Percentiles rank a stretch among this genome's conserved stretches.
Evolutionary conservation across 2,888 invertebrate species (phyloP).

Genomic region (Pyrrhosoma nymphula): DNA sequence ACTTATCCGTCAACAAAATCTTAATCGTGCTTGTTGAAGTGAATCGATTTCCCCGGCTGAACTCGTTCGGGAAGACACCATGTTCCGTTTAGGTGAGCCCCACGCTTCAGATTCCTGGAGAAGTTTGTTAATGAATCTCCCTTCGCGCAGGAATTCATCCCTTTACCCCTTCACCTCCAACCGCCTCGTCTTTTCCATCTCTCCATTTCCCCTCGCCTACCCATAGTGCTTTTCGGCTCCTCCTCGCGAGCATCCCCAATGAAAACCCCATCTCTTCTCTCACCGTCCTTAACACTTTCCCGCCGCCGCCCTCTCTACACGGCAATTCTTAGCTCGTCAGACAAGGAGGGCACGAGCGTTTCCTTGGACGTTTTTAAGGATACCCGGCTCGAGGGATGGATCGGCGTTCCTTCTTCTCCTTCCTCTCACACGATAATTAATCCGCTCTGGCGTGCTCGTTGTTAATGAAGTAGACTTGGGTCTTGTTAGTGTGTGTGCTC

Average conservation of each 20-base stretch:
- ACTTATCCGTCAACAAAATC: neutral
- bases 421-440: neutral
- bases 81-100: neutral
- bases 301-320: neutral
- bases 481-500: neutral
- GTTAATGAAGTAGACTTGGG: neutral
- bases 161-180: neutral
- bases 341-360: neutral
- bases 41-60: neutral
- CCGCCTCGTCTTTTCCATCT: neutral
- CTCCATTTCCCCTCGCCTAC: neutral
- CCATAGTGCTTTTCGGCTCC: neutral
- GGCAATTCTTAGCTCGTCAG: neutral
- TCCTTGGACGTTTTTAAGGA: neutral
- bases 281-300: neutral
- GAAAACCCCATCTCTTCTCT: neutral
- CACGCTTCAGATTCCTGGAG: slow-evolving; percentile 9
- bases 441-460: neutral
- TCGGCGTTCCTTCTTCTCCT: neutral
- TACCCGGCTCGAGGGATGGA: neutral
- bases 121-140: slow-evolving; percentile 48
- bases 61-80: neutral
- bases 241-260: neutral
- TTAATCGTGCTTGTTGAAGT: slow-evolving; percentile 10
- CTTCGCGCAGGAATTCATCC: neutral